These are phyloP conservation scores for Nothobranchius kuhntae DNA, from an alignment of 2,113 vertebrate genomes.

Conservation along the genomic window DNA sequence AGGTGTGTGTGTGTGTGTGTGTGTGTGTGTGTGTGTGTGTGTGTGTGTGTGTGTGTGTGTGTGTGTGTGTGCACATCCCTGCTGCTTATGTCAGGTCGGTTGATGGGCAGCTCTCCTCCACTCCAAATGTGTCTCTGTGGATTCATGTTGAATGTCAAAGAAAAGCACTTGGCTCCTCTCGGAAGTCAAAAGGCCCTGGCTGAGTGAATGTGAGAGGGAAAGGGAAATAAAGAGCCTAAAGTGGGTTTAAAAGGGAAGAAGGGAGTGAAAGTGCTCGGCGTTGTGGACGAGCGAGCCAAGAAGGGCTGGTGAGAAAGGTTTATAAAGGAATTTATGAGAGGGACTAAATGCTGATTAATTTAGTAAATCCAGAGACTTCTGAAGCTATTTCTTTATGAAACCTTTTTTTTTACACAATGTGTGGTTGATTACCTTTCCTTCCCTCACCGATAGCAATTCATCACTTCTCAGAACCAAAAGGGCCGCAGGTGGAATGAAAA, in stretches of 20 bases:
- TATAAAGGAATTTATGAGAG: neutral
- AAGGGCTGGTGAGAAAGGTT: neutral
- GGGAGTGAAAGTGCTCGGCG: neutral
- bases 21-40: neutral
- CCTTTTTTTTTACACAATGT: no score
- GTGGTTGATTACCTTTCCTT: neutral
- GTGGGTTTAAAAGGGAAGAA: conserved; percentile 10
- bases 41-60: neutral
- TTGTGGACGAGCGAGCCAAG: neutral
- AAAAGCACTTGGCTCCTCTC: conserved; percentile 36
- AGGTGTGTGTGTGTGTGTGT: neutral
- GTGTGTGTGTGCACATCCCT: neutral
- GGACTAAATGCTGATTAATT: neutral
- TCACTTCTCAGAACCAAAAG: conserved; percentile 2
- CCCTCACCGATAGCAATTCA: conserved; percentile 14
- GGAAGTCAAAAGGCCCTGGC: conserved; percentile 16
- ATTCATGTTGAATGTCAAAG: conserved; percentile 53
- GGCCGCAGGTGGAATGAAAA: neutral
- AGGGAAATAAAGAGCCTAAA: conserved; percentile 32
- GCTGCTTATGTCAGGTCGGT: conserved; percentile 11
- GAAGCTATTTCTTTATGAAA: no score
- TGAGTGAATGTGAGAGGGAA: conserved; percentile 27
- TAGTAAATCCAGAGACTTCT: neutral
- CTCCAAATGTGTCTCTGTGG: conserved; percentile 34
- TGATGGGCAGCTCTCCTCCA: conserved; percentile 39